Evolutionary conservation across 92 coral and sea anemone species (phyloP), one percentile per base, ranked within the genome.

Genomic region (Epizoanthus scotinus): DNA sequence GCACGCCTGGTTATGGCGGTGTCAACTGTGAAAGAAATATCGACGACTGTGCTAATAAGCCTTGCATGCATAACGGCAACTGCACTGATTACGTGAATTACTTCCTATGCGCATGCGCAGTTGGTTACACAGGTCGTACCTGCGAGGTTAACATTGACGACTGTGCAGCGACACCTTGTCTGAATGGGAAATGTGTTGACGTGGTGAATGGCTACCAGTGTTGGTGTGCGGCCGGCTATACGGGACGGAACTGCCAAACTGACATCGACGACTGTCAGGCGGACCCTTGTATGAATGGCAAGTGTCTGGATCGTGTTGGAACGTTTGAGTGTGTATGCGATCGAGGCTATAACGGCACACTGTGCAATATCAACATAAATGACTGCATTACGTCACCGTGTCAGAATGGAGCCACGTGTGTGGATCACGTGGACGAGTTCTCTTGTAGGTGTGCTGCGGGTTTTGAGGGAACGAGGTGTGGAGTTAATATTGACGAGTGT

Each of bases 1-100:
- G 97, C 64, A 87, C 84, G 55, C 97, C 93, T 6, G 97, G 97
- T 15, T 92, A 80, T 38, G 91, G 93, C 6, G 97, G 97, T 29
- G 49, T 36, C 3, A 36, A 81, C 81, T 92, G 97, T 79, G 84
- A 83, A 67, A 88, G 87, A 62, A 89, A 89, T 82, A 89, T 92
- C 58, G 97, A 92, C 53, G 97, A 92, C 84, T 92, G 97, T 70
- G 88, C 86, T 3, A 73, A 82, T 40, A 90, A 87, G 34, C 97
- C 94, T 24, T 92, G 97, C 73, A 78, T 60, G 26, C 70, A 90
- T 62, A 60, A 78, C 0, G 97, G 97, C 28, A 92, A 87, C 89
- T 92, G 97, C 67, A 92, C 94, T 53, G 97, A 92, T 83, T 73
- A 87, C 68, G 69, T 92, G 8, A 87, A 83, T 22, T 73, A 78